Base-by-base conservation (phyloP, 2,797 vertebrate species). In the Typhlichthys eigenmanni region DNA sequence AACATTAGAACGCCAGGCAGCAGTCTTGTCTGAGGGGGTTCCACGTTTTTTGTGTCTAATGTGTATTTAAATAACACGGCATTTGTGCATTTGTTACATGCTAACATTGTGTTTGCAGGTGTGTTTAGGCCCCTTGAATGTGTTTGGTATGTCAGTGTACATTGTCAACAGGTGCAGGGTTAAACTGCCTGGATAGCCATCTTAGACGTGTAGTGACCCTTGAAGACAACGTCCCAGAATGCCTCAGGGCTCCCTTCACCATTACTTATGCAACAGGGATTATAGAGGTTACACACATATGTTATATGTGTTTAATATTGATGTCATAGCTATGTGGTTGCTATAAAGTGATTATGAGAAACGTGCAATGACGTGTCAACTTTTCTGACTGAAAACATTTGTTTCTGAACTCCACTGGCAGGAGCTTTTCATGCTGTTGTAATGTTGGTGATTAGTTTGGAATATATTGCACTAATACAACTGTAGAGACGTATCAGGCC, bases 21-120 rank as follows among this genome's bases (percentile, higher is more conserved):
- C 8, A 4, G 38, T 43, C 38, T 43, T 43, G 38, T 43, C 38
- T 43, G 5, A 8, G 38, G 38, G 9, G 38, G 2, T 43, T 8
- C 9, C 9, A 8, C 4, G 9, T 43, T 1, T 43, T 10, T 43
- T 61, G 47, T 51, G 59, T 61, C 48, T 61, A 55, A 5, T 58
- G 48, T 1, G 13, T 75, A 53, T 69, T 58, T 29, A 19, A 71
- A 72, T 29, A 69, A 77, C 65, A 4, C 13, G 63, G 38, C 13
- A 57, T 57, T 17, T 16, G 14, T 57, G n/a, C n/a, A n/a, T n/a
- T n/a, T n/a, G 5, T 13, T 45, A 34, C 13, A 14, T 45, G 55
- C 45, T 46, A 14, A 14, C 55, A 45, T 34, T 57, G 55, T 45
- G 32, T n/a, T 56, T n/a, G 38, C 55, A 57, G 38, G 55, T 57